Base-by-base conservation (phyloP, 2,797 vertebrate genomes). In the Enteromius viviparus region DNA sequence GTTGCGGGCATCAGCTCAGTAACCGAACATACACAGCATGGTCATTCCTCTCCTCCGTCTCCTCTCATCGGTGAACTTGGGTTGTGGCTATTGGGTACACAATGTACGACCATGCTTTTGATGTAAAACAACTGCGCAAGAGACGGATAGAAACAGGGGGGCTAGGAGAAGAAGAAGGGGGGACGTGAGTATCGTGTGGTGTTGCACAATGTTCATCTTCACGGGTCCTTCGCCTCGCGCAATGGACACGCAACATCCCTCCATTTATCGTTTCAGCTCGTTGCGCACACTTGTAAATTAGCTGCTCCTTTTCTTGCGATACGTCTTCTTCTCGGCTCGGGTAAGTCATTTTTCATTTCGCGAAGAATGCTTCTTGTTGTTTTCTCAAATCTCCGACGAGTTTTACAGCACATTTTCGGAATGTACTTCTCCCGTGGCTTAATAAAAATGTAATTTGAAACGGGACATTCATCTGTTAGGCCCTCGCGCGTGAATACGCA, bases 21-120 rank as follows among this genome's bases (percentile, higher is more conserved):
- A 83, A 83, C 81, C 37, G 74, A 77, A 21, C 74, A 69, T 7
- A 47, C 42, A 45, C 72, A 81, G 77, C 55, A 69, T 79, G 74
- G 26, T 91, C 89, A 91, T 91, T 88, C 89, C 89, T 89, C 65
- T 88, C 87, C 85, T 87, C 85, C 85, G n/a, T 90, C 92, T 93
- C 86, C 89, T 32, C 76, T 80, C 15, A 69, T 34, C 58, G 90
- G 89, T 85, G 85, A 92, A 92, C 87, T 83, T 83, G 65, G 91
- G 91, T 90, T 92, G 91, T 91, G 91, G 89, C 89, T 89, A 93
- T 91, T 84, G 89, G 91, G 93, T 92, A 95, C 95, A 94, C 92
- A 88, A 92, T 95, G 93, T 94, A 92, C 93, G 89, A 91, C 88
- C 87, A 89, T 88, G 90, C 91, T 90, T 91, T 80, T 90, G 80